Evolutionary conservation across 2,888 invertebrate species (phyloP), one percentile per base, ranked within the genome.

Genomic region (Iselma pallidipennis): DNA sequence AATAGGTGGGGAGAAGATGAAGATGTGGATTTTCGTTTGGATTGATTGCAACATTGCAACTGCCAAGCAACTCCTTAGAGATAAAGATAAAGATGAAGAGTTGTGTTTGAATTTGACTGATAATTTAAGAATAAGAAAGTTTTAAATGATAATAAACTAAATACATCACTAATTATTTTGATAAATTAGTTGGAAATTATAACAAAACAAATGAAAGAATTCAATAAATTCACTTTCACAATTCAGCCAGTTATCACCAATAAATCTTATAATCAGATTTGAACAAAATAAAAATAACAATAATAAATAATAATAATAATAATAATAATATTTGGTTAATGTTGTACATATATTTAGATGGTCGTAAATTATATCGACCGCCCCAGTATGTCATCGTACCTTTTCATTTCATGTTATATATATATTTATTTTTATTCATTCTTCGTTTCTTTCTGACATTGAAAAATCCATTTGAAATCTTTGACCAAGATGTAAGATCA

Each of bases 341-440:
- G 45, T n/a, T 37, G 37, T 45, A 45, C n/a, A n/a, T 45, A 45
- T 45, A 45, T 45, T 45, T 45, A 45, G 21, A 45, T 23, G 23
- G 9, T 45, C 45, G 45, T 45, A 45, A 45, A 45, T 45, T 45
- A 45, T 45, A 45, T 23, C 23, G 45, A 45, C 21, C 45, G 45
- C 23, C 45, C 45, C 23, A 23, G 45, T 45, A 23, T 45, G 45
- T 45, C 45, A 45, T 45, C 45, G 45, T 45, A 45, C 45, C 45
- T 23, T 45, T 45, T 21, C 45, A 45, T 45, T 45, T 45, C 45
- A 45, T 37, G 37, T 37, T 37, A 37, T 45, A 45, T 45, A 23
- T 45, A 12, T 23, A 45, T 12, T 23, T 45, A n/a, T n/a, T 12
- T 45, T 23, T 45, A 37, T 37, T 37, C 19, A 19, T 19, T 16